Evolutionary conservation across 2,797 vertebrate species (phyloP).

Genomic region (Rhabdomys pumilio): DNA sequence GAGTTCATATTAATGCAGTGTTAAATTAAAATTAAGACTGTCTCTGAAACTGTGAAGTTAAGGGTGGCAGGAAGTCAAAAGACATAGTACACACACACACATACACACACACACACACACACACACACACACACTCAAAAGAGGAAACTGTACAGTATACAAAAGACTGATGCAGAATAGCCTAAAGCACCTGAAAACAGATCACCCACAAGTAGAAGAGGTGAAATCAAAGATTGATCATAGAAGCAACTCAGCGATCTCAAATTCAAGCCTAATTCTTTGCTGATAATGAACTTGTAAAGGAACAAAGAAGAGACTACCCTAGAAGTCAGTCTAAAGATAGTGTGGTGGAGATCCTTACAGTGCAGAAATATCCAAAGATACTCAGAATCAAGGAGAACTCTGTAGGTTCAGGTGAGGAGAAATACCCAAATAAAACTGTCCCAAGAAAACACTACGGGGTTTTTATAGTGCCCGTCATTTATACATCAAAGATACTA

Average conservation of each 20-base stretch:
- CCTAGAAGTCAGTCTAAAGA: background rate
- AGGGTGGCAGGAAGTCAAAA: background rate
- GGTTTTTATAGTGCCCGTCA: background rate
- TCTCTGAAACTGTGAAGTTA: background rate
- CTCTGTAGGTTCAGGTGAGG: background rate
- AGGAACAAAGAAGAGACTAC: background rate
- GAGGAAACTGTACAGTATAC: background rate
- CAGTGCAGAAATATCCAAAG: background rate
- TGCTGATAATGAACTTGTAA: background rate
- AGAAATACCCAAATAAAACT: background rate
- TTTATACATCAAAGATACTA: background rate
- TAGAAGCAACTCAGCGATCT: background rate
- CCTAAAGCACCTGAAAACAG: background rate
- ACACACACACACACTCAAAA: background rate
- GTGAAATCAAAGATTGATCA: background rate
- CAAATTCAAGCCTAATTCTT: background rate
- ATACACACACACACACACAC: background rate
- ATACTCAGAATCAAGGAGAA: background rate
- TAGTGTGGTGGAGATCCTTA: background rate
- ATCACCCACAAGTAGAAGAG: background rate
- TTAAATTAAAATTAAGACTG: constrained; percentile 32
- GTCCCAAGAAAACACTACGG: background rate
- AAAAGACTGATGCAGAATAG: background rate
- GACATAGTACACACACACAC: background rate
- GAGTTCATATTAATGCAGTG: background rate